phyloP scores from a whole-genome alignment of 1,140 invertebrate species.

The Gryon sp. region DNA sequence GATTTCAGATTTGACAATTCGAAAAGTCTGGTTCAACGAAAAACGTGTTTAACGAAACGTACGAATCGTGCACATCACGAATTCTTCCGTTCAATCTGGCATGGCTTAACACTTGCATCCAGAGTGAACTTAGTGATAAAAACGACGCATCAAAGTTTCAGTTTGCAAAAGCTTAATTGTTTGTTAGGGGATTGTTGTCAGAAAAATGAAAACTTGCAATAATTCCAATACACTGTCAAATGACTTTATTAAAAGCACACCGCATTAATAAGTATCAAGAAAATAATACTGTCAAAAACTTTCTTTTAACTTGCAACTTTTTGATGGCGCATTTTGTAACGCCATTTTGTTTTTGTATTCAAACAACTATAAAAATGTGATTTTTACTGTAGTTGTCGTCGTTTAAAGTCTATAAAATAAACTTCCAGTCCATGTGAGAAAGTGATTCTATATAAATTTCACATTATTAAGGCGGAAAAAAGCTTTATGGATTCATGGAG shows the following conservation, averaged over 20 bases:
- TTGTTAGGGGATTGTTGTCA: slow-evolving; percentile 75
- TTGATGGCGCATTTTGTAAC: slow-evolving; percentile 3
- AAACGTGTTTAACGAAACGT: slow-evolving; percentile 50
- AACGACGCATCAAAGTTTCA: slow-evolving; percentile 34
- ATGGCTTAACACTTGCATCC: slow-evolving; percentile 22
- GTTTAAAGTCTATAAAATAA: slow-evolving; percentile 39
- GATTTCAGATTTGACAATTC: slow-evolving; percentile 36
- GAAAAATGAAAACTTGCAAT: slow-evolving; percentile 77
- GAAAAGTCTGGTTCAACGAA: slow-evolving; percentile 19
- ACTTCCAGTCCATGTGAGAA: slow-evolving; percentile 14
- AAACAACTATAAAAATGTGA: slow-evolving; percentile 28
- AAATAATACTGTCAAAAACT: slow-evolving; percentile 48
- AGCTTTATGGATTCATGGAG: slow-evolving; percentile 38
- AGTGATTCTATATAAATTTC: slow-evolving; percentile 59
- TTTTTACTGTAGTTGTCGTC: slow-evolving; percentile 8
- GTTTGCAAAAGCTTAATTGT: slow-evolving; percentile 72
- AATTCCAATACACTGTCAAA: slow-evolving; percentile 63
- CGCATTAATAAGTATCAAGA: slow-evolving; percentile 49
- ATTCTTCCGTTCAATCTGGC: slow-evolving; percentile 45
- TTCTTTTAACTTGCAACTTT: too few species aligned
- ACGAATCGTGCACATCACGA: slow-evolving; percentile 35
- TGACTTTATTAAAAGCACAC: slow-evolving; percentile 53
- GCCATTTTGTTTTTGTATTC: slow-evolving; percentile 41
- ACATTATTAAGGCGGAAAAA: slow-evolving; percentile 55
- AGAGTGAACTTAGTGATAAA: slow-evolving; percentile 23